Evolutionary conservation across 2,113 vertebrate species (phyloP).

Genomic region (Girardinichthys multiradiatus): DNA sequence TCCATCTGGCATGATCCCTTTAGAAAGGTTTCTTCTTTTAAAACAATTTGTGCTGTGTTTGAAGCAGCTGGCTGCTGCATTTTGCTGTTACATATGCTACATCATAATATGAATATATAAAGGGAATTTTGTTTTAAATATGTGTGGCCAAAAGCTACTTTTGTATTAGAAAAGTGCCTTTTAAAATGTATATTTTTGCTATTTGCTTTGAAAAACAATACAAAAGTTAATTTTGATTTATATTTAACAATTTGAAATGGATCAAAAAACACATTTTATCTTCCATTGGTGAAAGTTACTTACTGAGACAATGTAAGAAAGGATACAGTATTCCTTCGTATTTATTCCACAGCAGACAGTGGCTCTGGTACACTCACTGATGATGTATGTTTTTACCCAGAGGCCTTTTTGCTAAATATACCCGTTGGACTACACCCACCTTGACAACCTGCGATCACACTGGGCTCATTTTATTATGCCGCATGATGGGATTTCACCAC

Average conservation of each 20-base stretch:
- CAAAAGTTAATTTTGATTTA: neutral
- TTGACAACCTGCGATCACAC: slow-evolving; percentile 60
- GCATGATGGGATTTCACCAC: slow-evolving; percentile 57
- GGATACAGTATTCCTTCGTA: neutral
- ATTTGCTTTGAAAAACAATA: neutral
- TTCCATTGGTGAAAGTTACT: neutral
- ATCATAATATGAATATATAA: neutral
- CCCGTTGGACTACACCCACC: slow-evolving; percentile 45
- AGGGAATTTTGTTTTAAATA: too few species aligned
- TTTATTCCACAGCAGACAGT: neutral
- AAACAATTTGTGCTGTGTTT: neutral
- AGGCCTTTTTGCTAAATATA: slow-evolving; percentile 52
- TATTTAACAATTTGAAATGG: neutral
- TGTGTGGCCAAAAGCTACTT: too few species aligned
- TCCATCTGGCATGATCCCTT: too few species aligned
- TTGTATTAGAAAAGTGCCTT: neutral
- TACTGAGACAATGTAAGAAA: neutral
- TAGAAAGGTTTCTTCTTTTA: neutral
- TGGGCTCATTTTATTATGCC: slow-evolving; percentile 52
- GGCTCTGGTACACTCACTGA: slow-evolving; percentile 28
- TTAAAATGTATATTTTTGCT: neutral
- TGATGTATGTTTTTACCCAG: slow-evolving; percentile 37
- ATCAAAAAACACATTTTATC: neutral
- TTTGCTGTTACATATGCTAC: neutral
- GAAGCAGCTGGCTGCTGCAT: too few species aligned